Evolutionary conservation across 2,888 invertebrate species (phyloP).

Genomic region (Spodoptera picta): DNA sequence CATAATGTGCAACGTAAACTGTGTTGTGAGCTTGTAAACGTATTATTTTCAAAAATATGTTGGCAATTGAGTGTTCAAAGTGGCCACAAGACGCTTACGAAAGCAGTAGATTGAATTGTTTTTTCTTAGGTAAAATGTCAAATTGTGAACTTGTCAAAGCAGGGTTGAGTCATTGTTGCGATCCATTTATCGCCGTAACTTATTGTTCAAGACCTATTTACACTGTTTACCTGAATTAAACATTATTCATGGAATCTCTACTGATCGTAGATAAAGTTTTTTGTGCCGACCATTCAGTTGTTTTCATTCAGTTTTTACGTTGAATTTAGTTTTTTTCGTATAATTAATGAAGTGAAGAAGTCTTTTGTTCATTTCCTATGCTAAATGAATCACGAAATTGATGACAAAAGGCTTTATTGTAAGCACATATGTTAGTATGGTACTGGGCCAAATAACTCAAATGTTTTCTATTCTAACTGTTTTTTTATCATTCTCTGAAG

Average conservation of each 20-base stretch:
- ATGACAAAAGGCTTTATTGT: slow-evolving; percentile 38
- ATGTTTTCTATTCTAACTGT: slow-evolving; percentile 15
- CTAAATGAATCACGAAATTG: slow-evolving; percentile 40
- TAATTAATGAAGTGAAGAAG: slow-evolving; percentile 23
- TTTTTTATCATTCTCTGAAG: slow-evolving; percentile 14
- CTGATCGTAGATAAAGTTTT: slow-evolving; percentile 29
- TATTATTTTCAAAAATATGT: slow-evolving; percentile 68
- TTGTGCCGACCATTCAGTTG: slow-evolving; percentile 37
- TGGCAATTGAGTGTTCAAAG: slow-evolving; percentile 60
- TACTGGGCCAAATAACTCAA: slow-evolving; percentile 3
- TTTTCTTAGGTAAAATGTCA: slow-evolving; percentile 85
- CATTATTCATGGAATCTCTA: slow-evolving; percentile 43
- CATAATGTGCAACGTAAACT: slow-evolving; percentile 78
- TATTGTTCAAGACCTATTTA: slow-evolving; percentile 66
- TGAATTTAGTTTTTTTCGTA: slow-evolving; percentile 16
- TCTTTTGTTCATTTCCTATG: slow-evolving; percentile 52
- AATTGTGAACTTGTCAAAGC: slow-evolving; percentile 87
- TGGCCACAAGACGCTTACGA: slow-evolving; percentile 69
- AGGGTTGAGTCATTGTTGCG: slow-evolving; percentile 87
- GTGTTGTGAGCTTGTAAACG: slow-evolving; percentile 68
- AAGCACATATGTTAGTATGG: slow-evolving; percentile 11
- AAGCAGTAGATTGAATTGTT: slow-evolving; percentile 77
- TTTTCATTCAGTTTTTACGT: slow-evolving; percentile 51
- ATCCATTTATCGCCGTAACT: slow-evolving; percentile 71
- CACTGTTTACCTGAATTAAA: slow-evolving; percentile 66